Base-by-base conservation (phyloP, 2,113 vertebrate genomes). In the Siniperca knerii region DNA sequence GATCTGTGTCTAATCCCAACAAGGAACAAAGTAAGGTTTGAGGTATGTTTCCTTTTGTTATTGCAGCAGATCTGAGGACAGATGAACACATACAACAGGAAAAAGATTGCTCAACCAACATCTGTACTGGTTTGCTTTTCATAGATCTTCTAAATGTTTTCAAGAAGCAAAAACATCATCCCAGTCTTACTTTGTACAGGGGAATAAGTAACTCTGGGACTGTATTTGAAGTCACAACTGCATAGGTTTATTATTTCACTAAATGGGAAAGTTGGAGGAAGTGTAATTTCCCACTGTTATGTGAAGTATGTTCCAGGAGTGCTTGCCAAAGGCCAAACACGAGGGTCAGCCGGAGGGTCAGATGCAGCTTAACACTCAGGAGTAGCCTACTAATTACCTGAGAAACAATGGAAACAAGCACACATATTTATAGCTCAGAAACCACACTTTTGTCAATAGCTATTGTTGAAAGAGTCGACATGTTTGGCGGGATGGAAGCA, bases 251-350 rank as follows among this genome's bases (percentile, higher is more conserved):
- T 57, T 37, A 48, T 58, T 64, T 74, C 60, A 44, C 23, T 70
- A 18, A 60, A 65, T 23, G 44, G 40, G 54, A 81, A 67, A 54
- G 35, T 40, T 74, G 73, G 66, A 79, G 0, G 23, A 25, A 8
- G 23, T 72, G 44, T n/a, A 35, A 57, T 50, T 29, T 54, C 74
- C 50, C 60, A 33, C 46, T 77, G 73, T 69, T 67, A 16, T 57
- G 37, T 52, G 48, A 87, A 81, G 57, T 78, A 73, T 77, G 67
- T 44, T 77, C 33, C 13, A 13, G 29, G 55, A 75, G 46, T 33
- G 21, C 40, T 75, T 79, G 57, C 79, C 83, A 90, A 82, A 84
- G 44, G 48, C 75, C 78, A 86, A 88, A 81, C 88, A 84, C 40
- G 73, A 70, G 33, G 84, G 84, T 48, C 66, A 78, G 58, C 68